Percentiles rank a stretch among this genome's conserved stretches.
Evolutionary conservation across 37 sponge, comb jelly and placozoan genomes (phyloP).

Genomic region (Dysidea cf. avara): DNA sequence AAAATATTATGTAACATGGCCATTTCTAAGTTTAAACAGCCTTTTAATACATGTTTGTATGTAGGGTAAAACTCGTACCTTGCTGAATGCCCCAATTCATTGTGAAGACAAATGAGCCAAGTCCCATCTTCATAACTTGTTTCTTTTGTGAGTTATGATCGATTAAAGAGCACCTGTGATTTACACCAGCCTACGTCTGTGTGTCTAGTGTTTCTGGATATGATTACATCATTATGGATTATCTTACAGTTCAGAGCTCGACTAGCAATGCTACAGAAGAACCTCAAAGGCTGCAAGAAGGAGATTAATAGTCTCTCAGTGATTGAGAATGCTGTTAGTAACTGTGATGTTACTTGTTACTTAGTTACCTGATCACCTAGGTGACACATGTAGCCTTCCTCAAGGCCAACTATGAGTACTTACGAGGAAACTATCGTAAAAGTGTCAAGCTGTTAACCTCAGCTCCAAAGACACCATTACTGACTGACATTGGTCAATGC

Average conservation of each 20-base stretch:
- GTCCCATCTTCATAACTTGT: too few species aligned
- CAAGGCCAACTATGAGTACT: constrained; percentile 87
- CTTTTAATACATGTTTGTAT: too few species aligned
- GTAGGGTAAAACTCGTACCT: too few species aligned
- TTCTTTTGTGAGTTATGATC: too few species aligned
- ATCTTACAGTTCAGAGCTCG: constrained; percentile 78
- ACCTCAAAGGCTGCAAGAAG: constrained; percentile 82
- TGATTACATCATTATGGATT: too few species aligned
- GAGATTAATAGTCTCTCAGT: constrained; percentile 76
- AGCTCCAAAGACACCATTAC: constrained; percentile 77
- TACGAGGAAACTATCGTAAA: constrained; percentile 71
- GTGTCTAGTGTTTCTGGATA: too few species aligned
- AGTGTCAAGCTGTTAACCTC: constrained; percentile 77
- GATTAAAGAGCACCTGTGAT: too few species aligned
- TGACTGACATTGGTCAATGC: constrained; percentile 82
- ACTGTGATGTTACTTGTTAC: not conserved
- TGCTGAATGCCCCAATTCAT: too few species aligned
- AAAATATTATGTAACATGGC: too few species aligned
- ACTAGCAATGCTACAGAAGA: constrained; percentile 62
- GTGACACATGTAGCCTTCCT: constrained; percentile 74
- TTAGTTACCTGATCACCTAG: constrained; percentile 31
- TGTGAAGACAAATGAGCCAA: too few species aligned
- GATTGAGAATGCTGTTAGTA: constrained; percentile 59
- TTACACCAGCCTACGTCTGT: too few species aligned
- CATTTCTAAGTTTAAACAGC: too few species aligned